Percentiles rank a stretch among this genome's conserved stretches.
phyloP scores from a whole-genome alignment of 2,888 invertebrate species.

The Leptinotarsa rubiginosa region DNA sequence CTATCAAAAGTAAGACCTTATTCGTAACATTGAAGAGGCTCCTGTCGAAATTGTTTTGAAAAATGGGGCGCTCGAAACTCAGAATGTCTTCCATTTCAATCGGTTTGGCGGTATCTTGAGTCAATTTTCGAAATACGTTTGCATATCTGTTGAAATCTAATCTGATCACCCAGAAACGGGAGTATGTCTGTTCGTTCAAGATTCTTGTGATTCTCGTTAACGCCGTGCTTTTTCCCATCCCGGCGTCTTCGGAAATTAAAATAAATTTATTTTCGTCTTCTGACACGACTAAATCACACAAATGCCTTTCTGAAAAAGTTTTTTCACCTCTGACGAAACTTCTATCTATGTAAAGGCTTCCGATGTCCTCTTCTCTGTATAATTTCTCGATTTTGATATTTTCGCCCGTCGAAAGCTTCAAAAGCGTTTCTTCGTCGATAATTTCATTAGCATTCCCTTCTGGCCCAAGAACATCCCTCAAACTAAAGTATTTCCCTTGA shows the following conservation, averaged over 20 bases:
- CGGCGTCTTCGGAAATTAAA: slow-evolving; percentile 22
- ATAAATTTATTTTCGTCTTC: slow-evolving; percentile 1
- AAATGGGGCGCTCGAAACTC: background rate
- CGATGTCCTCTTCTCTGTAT: background rate
- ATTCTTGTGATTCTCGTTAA: slow-evolving; percentile 14
- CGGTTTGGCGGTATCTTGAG: background rate
- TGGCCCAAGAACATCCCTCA: slow-evolving; percentile 1
- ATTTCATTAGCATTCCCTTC: background rate
- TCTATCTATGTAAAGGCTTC: slow-evolving; percentile 22
- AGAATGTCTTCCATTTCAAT: slow-evolving; percentile 20
- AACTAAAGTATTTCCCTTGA: slow-evolving; percentile 18
- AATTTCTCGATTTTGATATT: slow-evolving; percentile 12
- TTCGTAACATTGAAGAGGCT: slow-evolving; percentile 7
- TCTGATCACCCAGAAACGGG: slow-evolving; percentile 17
- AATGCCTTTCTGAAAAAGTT: background rate
- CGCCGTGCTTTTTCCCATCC: slow-evolving; percentile 28
- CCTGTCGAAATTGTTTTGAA: slow-evolving; percentile 16
- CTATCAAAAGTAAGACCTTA: slow-evolving; percentile 25
- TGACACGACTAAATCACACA: background rate
- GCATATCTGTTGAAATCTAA: slow-evolving; percentile 18
- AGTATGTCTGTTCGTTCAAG: background rate
- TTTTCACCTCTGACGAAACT: background rate
- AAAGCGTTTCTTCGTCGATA: slow-evolving; percentile 18
- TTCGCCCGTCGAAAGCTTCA: slow-evolving; percentile 14
- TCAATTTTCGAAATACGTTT: slow-evolving; percentile 8